Base-by-base conservation (phyloP, 2,113 vertebrate genomes). In the Rhinopomastus cyanomelas region DNA sequence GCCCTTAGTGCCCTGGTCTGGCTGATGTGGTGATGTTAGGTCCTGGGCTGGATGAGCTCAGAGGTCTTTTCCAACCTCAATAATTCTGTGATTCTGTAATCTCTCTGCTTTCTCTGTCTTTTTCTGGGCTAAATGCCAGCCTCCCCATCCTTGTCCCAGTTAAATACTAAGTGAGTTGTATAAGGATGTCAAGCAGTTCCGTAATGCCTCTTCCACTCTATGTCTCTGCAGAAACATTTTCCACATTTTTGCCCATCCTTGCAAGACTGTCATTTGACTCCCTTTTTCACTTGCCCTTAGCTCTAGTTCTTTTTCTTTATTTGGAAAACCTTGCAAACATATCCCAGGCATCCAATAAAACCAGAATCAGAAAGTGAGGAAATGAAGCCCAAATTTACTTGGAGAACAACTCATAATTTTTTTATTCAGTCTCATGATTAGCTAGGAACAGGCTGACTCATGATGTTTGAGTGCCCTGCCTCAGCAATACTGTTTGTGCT, bases 381-480 rank as follows among this genome's bases (percentile, higher is more conserved):
- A 88, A 90, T 56, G 75, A 89, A 94, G 52, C 37, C 67, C 68
- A 77, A 87, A 89, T 93, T 71, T 85, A 62, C 85, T 92, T 67
- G 53, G 67, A 84, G 69, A 94, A 75, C 59, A 82, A 29, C 89
- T 94, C 88, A 92, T 93, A 30, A 69, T 75, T 86, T 90, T 95
- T 93, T 90, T 30, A 90, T 91, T 92, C 71, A 84, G 83, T 86
- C 94, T 88, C 74, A 76, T 90, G 93, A 94, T 65, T 76, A 86
- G 59, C 37, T 51, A 76, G 86, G 90, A 90, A 79, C 59, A 75
- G 84, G 91, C 88, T 94, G 90, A 95, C 74, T 95, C 90, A 90
- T 55, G 81, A 52, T 7, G 9, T 93, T 87, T 62, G 73, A 95
- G 81, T 59, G 90, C 30, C 71, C 71, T 94, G 90, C 53, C 81